Percentiles rank a stretch among this genome's conserved stretches.
phyloP scores from a whole-genome alignment of 2,113 vertebrate species.

The Cairina moschata region DNA sequence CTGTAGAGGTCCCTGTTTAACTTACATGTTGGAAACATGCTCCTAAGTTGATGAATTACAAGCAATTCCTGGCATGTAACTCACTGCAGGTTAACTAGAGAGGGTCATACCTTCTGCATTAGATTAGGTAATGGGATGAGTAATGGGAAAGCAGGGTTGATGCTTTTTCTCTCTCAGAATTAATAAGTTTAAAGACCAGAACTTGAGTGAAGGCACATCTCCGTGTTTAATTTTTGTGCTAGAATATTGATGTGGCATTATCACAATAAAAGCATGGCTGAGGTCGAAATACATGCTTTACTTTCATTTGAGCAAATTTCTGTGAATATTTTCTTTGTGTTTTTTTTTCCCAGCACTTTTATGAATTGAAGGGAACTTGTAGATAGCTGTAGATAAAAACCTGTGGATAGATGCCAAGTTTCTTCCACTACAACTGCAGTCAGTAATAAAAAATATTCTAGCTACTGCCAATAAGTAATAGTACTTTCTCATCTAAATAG shows the following conservation, averaged over 20 bases:
- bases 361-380: not conserved
- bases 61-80: not conserved
- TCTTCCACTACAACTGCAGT: not conserved
- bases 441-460: not conserved
- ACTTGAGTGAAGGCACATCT: not conserved
- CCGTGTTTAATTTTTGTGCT: not conserved
- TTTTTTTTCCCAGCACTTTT: not conserved
- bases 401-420: not conserved
- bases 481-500: not conserved
- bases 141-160: not conserved
- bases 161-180: not conserved
- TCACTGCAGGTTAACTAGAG: not conserved
- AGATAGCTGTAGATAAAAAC: not conserved
- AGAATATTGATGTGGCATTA: not conserved
- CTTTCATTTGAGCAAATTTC: not conserved
- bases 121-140: not conserved
- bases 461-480: not conserved
- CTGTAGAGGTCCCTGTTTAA: not conserved
- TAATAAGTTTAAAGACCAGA: not conserved
- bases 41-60: not conserved
- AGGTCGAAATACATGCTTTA: not conserved
- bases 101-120: not conserved
- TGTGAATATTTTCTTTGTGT: not conserved
- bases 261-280: not conserved
- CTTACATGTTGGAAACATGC: not conserved